These are phyloP conservation scores for Globodera ellingtonae DNA, from an alignment of 1,140 invertebrate species.

Conservation along the genomic window DNA sequence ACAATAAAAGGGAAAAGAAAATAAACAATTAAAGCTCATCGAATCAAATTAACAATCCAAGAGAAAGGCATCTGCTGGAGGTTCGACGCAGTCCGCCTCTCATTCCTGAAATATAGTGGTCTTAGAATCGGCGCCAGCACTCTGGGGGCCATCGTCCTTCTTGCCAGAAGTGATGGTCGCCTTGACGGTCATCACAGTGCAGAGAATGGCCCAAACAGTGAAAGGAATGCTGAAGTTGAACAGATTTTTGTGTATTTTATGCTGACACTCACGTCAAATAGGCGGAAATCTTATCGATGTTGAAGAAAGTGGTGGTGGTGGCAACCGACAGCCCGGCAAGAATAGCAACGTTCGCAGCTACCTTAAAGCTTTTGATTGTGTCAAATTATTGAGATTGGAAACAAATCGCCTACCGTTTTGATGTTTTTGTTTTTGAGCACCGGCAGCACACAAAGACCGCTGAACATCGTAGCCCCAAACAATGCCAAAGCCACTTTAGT, in stretches of 20 bases:
- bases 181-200: background rate
- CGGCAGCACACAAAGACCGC: constrained; percentile 46
- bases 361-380: constrained; percentile 37
- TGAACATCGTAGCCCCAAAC: constrained; percentile 55
- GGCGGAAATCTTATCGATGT: constrained; percentile 62
- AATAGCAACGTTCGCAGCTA: constrained; percentile 47
- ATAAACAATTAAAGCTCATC: no score
- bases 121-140: no score
- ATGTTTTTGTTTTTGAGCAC: constrained; percentile 54
- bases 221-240: constrained; percentile 12
- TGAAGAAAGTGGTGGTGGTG: constrained; percentile 57
- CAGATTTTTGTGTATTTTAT: background rate
- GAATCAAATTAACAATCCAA: no score
- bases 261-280: constrained; percentile 42
- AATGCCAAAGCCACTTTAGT: constrained; percentile 57
- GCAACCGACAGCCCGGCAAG: constrained; percentile 49
- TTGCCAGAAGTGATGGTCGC: background rate
- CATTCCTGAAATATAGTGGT: no score
- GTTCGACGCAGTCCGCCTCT: no score
- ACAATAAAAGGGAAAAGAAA: no score
- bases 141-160: background rate
- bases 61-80: no score
- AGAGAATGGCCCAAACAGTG: constrained; percentile 2
- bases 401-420: constrained; percentile 41
- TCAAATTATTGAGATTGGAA: constrained; percentile 1